A percentile compares a stretch with the other conserved stretches of the same genome.
These are phyloP conservation scores for Pseudorectes ferrugineus DNA, from an alignment of 2,113 vertebrate genomes.

Conservation along the genomic window DNA sequence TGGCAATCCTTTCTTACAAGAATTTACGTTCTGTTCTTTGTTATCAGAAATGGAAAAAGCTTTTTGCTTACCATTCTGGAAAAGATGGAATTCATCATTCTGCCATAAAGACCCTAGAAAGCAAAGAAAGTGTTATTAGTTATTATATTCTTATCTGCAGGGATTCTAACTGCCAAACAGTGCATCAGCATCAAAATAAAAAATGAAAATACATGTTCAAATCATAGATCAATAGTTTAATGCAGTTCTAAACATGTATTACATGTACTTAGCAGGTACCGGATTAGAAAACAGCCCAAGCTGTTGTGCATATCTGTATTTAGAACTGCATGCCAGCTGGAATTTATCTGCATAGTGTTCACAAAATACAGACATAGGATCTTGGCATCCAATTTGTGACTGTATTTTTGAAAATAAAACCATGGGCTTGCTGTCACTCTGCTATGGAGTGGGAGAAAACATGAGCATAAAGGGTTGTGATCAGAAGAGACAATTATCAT, in stretches of 20 bases:
- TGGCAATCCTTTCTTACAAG: constrained; percentile 39
- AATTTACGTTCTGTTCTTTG: constrained; percentile 54
- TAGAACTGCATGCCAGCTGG: neutral
- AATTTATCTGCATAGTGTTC: neutral
- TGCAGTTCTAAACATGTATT: neutral
- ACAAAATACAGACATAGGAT: neutral
- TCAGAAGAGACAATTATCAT: neutral
- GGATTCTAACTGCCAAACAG: constrained; percentile 63
- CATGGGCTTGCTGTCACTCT: neutral
- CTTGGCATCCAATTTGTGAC: neutral
- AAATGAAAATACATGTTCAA: constrained; percentile 41
- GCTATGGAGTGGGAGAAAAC: neutral
- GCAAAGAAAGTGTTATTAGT: constrained; percentile 74
- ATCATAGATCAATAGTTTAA: constrained; percentile 57
- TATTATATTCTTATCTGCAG: constrained; percentile 67
- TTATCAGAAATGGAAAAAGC: constrained; percentile 63
- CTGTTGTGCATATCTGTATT: neutral
- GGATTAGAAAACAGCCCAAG: neutral
- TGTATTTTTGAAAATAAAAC: neutral
- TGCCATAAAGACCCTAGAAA: constrained; percentile 74
- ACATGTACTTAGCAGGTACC: neutral
- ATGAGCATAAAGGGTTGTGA: neutral
- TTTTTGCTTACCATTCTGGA: constrained; percentile 75
- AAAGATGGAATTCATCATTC: constrained; percentile 72
- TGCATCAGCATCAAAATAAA: constrained; percentile 62